A percentile compares a stretch with the other conserved stretches of the same genome.
Evolutionary conservation across 2,797 vertebrate genomes (phyloP).

Genomic region (Melanotaenia pygmaea): DNA sequence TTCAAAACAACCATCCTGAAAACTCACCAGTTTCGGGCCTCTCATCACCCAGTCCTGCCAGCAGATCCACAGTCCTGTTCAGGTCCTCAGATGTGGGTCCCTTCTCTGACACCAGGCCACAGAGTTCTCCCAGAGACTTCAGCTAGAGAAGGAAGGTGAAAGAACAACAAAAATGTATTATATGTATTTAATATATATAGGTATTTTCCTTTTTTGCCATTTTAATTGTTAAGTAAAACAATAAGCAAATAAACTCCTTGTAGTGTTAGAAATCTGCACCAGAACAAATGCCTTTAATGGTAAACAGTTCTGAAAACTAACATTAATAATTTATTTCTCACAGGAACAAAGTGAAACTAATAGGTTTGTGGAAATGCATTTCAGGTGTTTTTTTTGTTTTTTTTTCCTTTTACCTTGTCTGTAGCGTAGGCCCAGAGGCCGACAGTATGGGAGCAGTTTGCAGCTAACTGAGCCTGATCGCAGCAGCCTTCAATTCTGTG

Average conservation of each 20-base stretch:
- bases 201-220: neutral
- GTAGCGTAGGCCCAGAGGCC: conserved; percentile 97
- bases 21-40: conserved; percentile 92
- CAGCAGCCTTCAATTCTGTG: conserved; percentile 98
- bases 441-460: conserved; percentile 93
- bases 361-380: neutral
- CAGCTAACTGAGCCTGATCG: conserved; percentile 91
- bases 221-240: neutral
- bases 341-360: neutral
- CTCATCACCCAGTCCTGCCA: conserved; percentile 94
- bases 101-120: conserved; percentile 92
- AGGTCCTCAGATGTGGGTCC: conserved; percentile 94
- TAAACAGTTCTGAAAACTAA: neutral
- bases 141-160: conserved; percentile 75
- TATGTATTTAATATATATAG: too few relatives aligned
- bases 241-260: neutral
- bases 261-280: neutral
- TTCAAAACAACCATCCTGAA: neutral
- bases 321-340: neutral
- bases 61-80: conserved; percentile 93
- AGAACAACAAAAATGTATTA: neutral
- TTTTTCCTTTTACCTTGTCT: conserved; percentile 87
- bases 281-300: neutral
- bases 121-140: conserved; percentile 93
- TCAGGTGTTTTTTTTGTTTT: too few relatives aligned